phyloP scores from a whole-genome alignment of 2,888 invertebrate species.

The Sphinx pinastri region DNA sequence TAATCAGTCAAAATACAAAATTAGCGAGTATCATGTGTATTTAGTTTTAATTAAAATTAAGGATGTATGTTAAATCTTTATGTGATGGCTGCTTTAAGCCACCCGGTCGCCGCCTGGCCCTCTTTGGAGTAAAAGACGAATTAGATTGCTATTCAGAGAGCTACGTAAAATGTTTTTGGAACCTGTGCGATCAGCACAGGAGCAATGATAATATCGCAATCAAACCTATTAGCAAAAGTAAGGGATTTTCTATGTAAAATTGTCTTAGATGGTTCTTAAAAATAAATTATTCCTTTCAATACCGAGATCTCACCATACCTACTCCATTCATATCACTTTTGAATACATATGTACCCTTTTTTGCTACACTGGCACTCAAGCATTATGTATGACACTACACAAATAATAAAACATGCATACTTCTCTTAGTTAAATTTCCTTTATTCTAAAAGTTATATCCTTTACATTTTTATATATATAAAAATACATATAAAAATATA shows the following conservation, averaged over 20 bases:
- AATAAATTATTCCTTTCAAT: no score
- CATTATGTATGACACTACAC: no score
- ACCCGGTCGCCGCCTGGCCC: constrained; percentile 51
- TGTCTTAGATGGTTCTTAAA: no score
- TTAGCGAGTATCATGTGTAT: neutral
- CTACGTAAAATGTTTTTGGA: constrained; percentile 75
- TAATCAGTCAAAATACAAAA: neutral
- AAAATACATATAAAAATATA: no score
- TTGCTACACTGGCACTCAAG: no score
- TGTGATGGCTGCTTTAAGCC: constrained; percentile 62
- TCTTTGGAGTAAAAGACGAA: constrained; percentile 57
- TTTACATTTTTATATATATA: no score
- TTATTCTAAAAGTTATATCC: no score
- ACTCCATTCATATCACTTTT: no score
- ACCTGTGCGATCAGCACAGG: constrained; percentile 64
- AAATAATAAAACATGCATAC: no score
- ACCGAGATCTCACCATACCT: no score
- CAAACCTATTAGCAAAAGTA: constrained; percentile 14
- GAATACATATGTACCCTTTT: no score
- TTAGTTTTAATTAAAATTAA: constrained; percentile 30
- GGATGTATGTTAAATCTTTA: constrained; percentile 48
- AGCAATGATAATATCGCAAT: constrained; percentile 49
- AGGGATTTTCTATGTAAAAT: neutral
- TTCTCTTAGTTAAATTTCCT: no score
- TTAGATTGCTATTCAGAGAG: constrained; percentile 69